Evolutionary conservation across 2,113 vertebrate species (phyloP), one percentile per base, ranked within the genome.

Genomic region (Acrocephalus arundinaceus): DNA sequence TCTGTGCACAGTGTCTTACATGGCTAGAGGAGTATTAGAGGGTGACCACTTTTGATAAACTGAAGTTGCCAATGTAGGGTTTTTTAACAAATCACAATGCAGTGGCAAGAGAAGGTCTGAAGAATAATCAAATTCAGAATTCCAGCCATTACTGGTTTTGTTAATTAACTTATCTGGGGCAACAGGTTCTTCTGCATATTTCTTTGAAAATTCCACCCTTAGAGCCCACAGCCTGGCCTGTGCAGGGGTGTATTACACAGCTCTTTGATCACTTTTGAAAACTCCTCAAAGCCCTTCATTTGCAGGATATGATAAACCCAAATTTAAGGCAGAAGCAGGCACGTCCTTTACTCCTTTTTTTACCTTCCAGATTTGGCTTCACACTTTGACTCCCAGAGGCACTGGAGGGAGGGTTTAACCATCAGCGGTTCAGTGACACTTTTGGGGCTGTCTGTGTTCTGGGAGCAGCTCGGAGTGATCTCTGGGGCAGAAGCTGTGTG

Each of bases 171-270:
- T 87, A 52, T 91, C 73, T 89, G 85, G 81, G 76, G 41, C 87
- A 97, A 91, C 93, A 96, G 84, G 93, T 95, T 95, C 84, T 95
- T 51, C 91, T 87, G 66, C 86, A 85, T 57, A 76, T 71, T 89
- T 77, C 87, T 92, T 91, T 89, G 87, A 87, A 85, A 91, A 79
- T 87, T 85, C 41, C 71, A 20, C 41, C 46, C 49, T 91, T 70
- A 21, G 46, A 97, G 85, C 84, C 71, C 67, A 22, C 58, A 5
- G 62, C 37, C 83, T 61, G 87, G 87, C 12, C 23, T 62, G 41
- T 57, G 77, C 85, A 91, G 84, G 54, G 49, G 24, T 37, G 54
- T 66, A 27, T 93, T 73, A 54, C 65, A 84, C 62, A 80, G 77
- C 71, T 76, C 74, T 93, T 96, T 91, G 62, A 85, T 89, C 78